Percentiles rank a stretch among this genome's conserved stretches.
Conservation (phyloP, 2,888 invertebrate genomes). For the Tenodera sinensis region DNA sequence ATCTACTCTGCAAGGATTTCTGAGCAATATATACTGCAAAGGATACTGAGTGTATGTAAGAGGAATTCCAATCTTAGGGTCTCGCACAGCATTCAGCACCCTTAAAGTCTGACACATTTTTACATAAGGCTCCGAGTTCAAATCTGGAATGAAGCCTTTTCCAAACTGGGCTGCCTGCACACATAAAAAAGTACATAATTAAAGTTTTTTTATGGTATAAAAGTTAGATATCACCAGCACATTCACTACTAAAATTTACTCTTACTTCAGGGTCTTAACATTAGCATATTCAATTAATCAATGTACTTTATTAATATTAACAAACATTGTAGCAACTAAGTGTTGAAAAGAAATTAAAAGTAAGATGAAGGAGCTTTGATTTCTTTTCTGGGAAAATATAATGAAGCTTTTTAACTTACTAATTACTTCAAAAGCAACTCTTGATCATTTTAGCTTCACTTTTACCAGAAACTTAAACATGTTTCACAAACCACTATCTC, state of each 20-base stretch:
- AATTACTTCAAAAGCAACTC: too few relatives aligned
- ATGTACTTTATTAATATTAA: not conserved
- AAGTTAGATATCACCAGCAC: not conserved
- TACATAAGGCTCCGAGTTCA: conserved; percentile 75
- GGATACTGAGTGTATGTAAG: conserved; percentile 86
- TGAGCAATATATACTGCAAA: conserved; percentile 39
- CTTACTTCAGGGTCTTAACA: not conserved
- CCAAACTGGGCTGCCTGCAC: conserved; percentile 88
- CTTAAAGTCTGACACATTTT: conserved; percentile 80
- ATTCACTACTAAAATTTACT: not conserved
- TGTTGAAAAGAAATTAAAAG: too few relatives aligned
- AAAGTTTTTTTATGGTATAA: not conserved
- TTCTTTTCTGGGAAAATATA: too few relatives aligned
- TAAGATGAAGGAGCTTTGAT: too few relatives aligned
- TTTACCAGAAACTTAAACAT: too few relatives aligned
- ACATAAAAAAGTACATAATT: not conserved
- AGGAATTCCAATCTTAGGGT: conserved; percentile 84
- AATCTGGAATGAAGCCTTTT: conserved; percentile 80
- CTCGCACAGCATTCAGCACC: conserved; percentile 85
- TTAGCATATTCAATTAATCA: not conserved
- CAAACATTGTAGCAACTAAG: not conserved
- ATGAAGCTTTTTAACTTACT: too few relatives aligned
- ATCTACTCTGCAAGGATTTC: too few relatives aligned
- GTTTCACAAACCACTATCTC: too few relatives aligned
- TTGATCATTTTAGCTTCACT: too few relatives aligned